Percentiles rank a stretch among this genome's conserved stretches.
Evolutionary conservation across 2,797 vertebrate genomes (phyloP).

Genomic region (Margarornis squamiger): DNA sequence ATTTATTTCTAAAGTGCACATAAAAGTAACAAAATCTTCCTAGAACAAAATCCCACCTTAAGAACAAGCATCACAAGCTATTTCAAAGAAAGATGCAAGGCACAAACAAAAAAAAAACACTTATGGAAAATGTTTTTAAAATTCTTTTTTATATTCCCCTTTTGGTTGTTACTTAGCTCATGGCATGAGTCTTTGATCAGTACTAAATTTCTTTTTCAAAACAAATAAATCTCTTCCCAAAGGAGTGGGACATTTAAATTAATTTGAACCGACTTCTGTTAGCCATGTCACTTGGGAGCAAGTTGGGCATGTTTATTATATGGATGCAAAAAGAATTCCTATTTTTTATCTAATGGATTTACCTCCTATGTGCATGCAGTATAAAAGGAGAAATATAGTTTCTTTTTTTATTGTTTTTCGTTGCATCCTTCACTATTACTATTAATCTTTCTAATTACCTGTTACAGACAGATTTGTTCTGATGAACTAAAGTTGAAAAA

Average conservation of each 20-base stretch:
- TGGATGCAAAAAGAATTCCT: background rate
- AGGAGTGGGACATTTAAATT: background rate
- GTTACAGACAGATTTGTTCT: background rate
- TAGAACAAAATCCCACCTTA: background rate
- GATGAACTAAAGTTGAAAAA: background rate
- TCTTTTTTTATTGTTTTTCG: background rate
- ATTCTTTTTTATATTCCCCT: background rate
- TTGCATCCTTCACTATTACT: background rate
- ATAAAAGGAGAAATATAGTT: background rate
- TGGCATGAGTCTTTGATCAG: background rate
- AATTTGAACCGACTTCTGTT: background rate
- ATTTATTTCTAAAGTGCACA: background rate
- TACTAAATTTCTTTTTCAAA: background rate
- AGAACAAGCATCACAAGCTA: background rate
- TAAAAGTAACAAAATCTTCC: background rate
- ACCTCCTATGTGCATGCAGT: background rate
- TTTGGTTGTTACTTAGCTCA: background rate
- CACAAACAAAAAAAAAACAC: background rate
- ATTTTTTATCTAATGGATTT: background rate
- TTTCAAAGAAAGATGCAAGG: background rate
- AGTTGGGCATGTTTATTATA: background rate
- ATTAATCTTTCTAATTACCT: slow-evolving; percentile 9
- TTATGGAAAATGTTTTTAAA: background rate
- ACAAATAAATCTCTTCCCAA: background rate
- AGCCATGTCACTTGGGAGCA: background rate